Percentiles rank a stretch among this genome's conserved stretches.
Conservation (phyloP, 2,113 vertebrate genomes). For the Macroglossus sobrinus region DNA sequence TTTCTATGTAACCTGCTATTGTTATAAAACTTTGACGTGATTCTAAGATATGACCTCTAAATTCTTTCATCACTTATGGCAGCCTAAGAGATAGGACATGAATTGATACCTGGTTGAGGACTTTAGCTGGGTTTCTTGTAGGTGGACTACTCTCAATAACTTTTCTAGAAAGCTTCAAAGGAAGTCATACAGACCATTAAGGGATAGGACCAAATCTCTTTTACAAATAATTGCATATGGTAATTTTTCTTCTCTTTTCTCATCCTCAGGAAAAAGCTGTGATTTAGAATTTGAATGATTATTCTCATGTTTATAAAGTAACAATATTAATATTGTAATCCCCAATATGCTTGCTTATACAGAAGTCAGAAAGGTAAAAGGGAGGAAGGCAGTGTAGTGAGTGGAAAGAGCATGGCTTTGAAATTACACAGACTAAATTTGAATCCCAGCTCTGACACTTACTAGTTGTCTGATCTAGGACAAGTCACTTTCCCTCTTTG, state of each 20-base stretch:
- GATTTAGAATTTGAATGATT: background rate
- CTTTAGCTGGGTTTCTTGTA: background rate
- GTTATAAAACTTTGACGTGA: background rate
- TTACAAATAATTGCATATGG: background rate
- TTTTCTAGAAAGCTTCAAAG: background rate
- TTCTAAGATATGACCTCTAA: background rate
- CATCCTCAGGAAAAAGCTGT: background rate
- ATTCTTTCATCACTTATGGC: background rate
- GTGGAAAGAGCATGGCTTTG: background rate
- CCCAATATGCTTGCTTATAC: background rate
- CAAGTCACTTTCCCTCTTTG: background rate
- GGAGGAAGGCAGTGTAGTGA: no score
- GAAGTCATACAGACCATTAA: background rate
- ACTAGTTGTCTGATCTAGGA: background rate
- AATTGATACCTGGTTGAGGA: background rate
- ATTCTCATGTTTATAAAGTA: background rate
- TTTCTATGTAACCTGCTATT: background rate
- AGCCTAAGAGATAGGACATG: background rate
- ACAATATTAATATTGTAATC: background rate
- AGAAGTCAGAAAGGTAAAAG: background rate
- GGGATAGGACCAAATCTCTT: background rate
- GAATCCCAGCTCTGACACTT: background rate
- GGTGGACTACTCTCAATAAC: background rate
- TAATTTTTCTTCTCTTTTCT: background rate
- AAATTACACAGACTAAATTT: background rate